Conservation (phyloP, 1,140 invertebrate species). For the Thalassaphorura encarpata region DNA sequence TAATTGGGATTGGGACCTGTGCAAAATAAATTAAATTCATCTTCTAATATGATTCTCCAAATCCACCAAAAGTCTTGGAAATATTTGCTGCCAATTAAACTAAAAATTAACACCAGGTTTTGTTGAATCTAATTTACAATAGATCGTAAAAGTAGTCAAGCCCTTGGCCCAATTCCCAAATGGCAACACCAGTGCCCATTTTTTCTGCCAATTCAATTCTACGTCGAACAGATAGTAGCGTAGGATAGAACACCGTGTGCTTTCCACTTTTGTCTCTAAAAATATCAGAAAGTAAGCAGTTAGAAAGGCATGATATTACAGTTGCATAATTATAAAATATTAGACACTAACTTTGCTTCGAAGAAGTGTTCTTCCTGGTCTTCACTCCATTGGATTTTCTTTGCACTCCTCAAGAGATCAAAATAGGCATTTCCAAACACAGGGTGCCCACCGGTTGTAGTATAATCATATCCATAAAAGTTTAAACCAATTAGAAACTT, state of each 20-base stretch:
- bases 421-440: slow-evolving; percentile 70
- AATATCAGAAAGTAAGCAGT: slow-evolving; percentile 35
- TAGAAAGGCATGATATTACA: not conserved
- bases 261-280: slow-evolving; percentile 51
- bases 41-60: too few relatives aligned
- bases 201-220: slow-evolving; percentile 67
- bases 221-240: slow-evolving; percentile 68
- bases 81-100: too few relatives aligned
- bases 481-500: slow-evolving; percentile 85
- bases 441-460: slow-evolving; percentile 59
- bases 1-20: too few relatives aligned
- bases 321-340: not conserved
- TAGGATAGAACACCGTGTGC: slow-evolving; percentile 78
- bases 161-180: slow-evolving; percentile 94
- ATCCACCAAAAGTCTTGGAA: too few relatives aligned
- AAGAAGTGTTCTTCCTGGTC: slow-evolving; percentile 72
- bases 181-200: slow-evolving; percentile 70
- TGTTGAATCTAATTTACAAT: too few relatives aligned
- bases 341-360: slow-evolving; percentile 61
- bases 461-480: slow-evolving; percentile 87
- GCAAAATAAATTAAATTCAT: too few relatives aligned
- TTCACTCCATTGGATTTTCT: slow-evolving; percentile 63
- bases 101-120: too few relatives aligned
- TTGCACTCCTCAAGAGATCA: slow-evolving; percentile 49
- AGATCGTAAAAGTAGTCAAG: slow-evolving; percentile 91